Base-by-base conservation (phyloP, 2,113 vertebrate species). In the Zapus hudsonius region DNA sequence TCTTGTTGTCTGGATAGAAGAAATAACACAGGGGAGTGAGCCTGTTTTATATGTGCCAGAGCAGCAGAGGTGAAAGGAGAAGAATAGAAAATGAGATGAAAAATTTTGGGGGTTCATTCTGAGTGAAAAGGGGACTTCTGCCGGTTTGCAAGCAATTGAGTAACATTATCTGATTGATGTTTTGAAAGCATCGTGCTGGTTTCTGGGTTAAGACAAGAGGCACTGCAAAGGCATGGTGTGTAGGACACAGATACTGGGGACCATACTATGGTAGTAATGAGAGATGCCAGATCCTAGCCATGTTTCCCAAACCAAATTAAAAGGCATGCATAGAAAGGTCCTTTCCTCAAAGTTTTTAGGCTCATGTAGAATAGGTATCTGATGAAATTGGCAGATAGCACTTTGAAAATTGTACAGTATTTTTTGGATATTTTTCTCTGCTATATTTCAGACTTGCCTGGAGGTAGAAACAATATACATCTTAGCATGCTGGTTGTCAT, bases 221-320 rank as follows among this genome's bases (percentile, higher is more conserved):
- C 78, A 1, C 67, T 0, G 7, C 69, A 64, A 61, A 88, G 66
- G 19, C 5, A 59, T 74, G 25, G 0, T 27, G 29, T 31, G 10
- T 22, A 67, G 72, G 13, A 64, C 20, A 57, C 67, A 40, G 38
- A 47, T 81, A 11, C 11, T 13, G 38, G 8, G 69, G n/a, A 25
- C 16, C 74, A 12, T 10, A 66, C 38, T 27, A 47, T 5, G 16
- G 5, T 57, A 15, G 10, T 6, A 59, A 36, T 38, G 10, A 84
- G 23, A 69, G 31, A 61, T 81, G 64, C 82, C 23, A 82, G 86
- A 63, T 76, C 84, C 22, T 81, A 36, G 11, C 66, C 92, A 81
- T 74, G n/a, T 31, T 87, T 93, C 84, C n/a, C 75, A 84, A 52
- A 15, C 25, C 81, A 29, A 76, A 8, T 44, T 91, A 25, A 89